Evolutionary conservation across 2,888 invertebrate species (phyloP), one percentile per base, ranked within the genome.

Genomic region (Phragmatobia fuliginosa): DNA sequence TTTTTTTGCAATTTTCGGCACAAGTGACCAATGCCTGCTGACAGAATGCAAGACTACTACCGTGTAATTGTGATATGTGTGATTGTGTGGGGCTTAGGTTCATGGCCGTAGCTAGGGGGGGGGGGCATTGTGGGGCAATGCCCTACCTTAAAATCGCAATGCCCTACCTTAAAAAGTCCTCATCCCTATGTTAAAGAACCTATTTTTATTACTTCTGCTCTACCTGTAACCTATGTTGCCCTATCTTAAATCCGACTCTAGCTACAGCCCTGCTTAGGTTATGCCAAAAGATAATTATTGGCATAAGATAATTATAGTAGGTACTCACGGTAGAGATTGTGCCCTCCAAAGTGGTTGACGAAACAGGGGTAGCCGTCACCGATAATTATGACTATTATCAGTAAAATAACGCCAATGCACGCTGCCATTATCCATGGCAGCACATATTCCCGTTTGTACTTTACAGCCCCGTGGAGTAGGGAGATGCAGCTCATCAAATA

Each of bases 401-500:
- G 88, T 36, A 94, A 79, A 52, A 93, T 85, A 16, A 91, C 90
- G 0, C 89, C 92, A 8, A 94, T 85, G 66, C 91, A 91, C 1
- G 95, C 93, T 0, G 93, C 92, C 85, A 92, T 85, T 60, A 94
- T 92, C 95, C 95, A 95, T 5, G 95, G 94, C 65, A 94, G 66
- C 59, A 95, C 89, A 81, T 93, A 95, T 78, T 93, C 94, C 62
- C 93, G 90, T 77, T 92, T 92, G 84, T 92, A 93, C 79, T 92
- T 92, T 21, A 95, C 90, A 3, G 95, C 95, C 52, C 95, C 95
- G 84, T 94, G 92, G 32, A 95, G 89, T 63, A 95, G 85, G 10
- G 92, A 93, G 74, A 95, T 91, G 77, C 94, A 94, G 86, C 94
- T 93, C 90, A 94, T 90, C 80, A 95, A 87, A 80, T 95, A 95